These are phyloP conservation scores for Margaritifera margaritifera DNA, from an alignment of 2,888 invertebrate species.

Conservation along the genomic window DNA sequence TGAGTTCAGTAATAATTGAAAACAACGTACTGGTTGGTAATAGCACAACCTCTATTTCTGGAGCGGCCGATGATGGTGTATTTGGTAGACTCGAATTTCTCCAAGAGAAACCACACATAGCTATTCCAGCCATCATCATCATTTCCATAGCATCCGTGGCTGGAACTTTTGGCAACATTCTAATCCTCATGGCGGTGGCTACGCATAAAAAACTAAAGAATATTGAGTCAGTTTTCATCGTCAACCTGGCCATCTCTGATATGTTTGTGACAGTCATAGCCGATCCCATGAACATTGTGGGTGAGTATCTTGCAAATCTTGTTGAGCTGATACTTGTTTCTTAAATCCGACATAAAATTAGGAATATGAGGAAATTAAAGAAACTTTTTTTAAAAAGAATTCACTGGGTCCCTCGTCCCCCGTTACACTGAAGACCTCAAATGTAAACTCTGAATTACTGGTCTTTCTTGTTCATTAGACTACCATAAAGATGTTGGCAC, in stretches of 20 bases:
- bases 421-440: too few relatives aligned
- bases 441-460: too few relatives aligned
- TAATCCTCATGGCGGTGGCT: slow-evolving; percentile 32
- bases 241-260: slow-evolving; percentile 57
- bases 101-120: slow-evolving; percentile 18
- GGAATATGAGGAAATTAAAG: too few relatives aligned
- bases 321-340: too few relatives aligned
- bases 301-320: slow-evolving; percentile 31
- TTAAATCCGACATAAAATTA: too few relatives aligned
- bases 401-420: too few relatives aligned
- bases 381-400: too few relatives aligned
- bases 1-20: too few relatives aligned
- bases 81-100: slow-evolving; percentile 27
- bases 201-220: slow-evolving; percentile 25
- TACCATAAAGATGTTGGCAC: too few relatives aligned
- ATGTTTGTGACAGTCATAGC: slow-evolving; percentile 51
- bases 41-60: too few relatives aligned
- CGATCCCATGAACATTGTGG: slow-evolving; percentile 53
- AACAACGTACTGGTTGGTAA: too few relatives aligned
- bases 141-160: slow-evolving; percentile 24
- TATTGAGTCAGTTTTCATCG: slow-evolving; percentile 50
- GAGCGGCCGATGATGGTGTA: not conserved
- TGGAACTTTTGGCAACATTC: slow-evolving; percentile 39
- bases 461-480: too few relatives aligned
- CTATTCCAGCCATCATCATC: slow-evolving; percentile 23